A percentile compares a stretch with the other conserved stretches of the same genome.
These are phyloP conservation scores for Cromileptes altivelis DNA, from an alignment of 2,113 vertebrate genomes.

Conservation along the genomic window DNA sequence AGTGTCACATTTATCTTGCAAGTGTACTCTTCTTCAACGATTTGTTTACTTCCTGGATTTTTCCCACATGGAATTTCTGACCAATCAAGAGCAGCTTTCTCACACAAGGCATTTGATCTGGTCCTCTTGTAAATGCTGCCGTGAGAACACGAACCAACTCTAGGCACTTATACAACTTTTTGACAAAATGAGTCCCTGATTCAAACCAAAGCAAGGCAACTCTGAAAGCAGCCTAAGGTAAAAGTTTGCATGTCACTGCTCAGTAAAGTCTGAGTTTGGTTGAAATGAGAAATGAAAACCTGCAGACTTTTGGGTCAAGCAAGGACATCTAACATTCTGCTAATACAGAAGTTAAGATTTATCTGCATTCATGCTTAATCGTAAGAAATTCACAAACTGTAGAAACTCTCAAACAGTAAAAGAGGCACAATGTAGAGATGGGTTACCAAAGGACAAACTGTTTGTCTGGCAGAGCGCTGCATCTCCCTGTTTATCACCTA, in stretches of 20 bases:
- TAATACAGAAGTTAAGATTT: background rate
- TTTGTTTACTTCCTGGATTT: no score
- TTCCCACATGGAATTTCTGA: no score
- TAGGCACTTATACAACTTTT: no score
- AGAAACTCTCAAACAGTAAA: background rate
- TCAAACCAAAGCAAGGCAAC: no score
- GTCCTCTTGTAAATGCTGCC: no score
- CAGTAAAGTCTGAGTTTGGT: background rate
- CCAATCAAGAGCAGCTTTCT: no score
- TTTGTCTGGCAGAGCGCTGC: background rate
- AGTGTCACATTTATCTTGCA: no score
- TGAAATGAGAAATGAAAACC: background rate
- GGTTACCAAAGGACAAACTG: slow-evolving; percentile 33
- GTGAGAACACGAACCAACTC: no score
- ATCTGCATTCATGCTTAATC: background rate
- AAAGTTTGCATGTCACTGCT: background rate
- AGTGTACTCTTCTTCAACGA: no score
- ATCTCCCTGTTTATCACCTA: slow-evolving; percentile 37
- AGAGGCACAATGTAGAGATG: background rate
- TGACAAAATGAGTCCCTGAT: no score
- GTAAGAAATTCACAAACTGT: background rate
- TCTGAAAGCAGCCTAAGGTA: background rate
- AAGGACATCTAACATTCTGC: background rate
- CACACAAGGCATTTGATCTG: no score
- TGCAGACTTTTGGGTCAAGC: background rate